Base-by-base conservation (phyloP, 2,113 vertebrate genomes). In the Bubo blakistoni region DNA sequence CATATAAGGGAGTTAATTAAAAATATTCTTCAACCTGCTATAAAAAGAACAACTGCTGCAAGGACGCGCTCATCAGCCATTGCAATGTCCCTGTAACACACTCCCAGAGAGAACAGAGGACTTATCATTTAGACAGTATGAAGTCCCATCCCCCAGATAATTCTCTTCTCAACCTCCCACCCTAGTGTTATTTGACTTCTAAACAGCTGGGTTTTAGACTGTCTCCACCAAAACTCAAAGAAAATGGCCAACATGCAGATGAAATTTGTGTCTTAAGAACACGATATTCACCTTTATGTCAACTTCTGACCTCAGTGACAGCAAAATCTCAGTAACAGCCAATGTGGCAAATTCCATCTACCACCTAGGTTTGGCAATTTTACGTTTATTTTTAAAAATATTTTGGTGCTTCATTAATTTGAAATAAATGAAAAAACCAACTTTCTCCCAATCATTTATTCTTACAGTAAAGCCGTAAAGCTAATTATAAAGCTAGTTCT, bases 1-100 rank as follows among this genome's bases (percentile, higher is more conserved):
- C 74, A 73, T 70, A 73, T 92, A 95, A 96, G 81, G 90, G 65
- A 94, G 49, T 49, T 96, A 97, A 97, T 96, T 97, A 96, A 95
- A 95, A 97, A 82, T 85, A 94, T 95, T 96, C 46, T 88, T 93
- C 81, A 85, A 29, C 13, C 40, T 85, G 71, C 94, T 95, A 95
- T 96, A 94, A 94, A 97, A 95, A 91, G 93, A 85, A 61, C 29
- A 71, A 26, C 7, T 49, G 87, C 87, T 65, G 34, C 55, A 90
- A 76, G 84, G 92, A 76, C 1, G 0, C 0, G 0, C 10, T 58
- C 36, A 67, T 79, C 78, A 87, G 70, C 44, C 65, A 57, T 0
- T 9, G 44, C 40, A 29, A 9, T 4, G 70, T 90, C 92, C 81
- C 94, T 16, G 52, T 7, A 62, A 67, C 2, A 5, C n/a, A 13